Conservation (phyloP, 2,113 vertebrate species). For the Rhinopithecus roxellana region DNA sequence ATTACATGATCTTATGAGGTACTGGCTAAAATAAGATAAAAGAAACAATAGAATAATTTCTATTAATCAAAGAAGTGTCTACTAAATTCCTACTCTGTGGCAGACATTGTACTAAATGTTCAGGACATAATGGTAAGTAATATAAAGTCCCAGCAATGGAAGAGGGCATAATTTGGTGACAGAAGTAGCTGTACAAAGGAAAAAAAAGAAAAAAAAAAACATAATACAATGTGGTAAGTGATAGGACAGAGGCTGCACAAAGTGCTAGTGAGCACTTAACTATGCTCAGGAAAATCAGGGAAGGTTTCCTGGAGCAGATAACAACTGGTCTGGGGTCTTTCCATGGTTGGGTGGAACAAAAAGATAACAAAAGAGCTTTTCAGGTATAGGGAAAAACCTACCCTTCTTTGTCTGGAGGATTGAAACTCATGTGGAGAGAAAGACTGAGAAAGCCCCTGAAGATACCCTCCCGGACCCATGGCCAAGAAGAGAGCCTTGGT, state of each 20-base stretch:
- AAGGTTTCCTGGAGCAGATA: not conserved
- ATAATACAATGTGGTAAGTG: not conserved
- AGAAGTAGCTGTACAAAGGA: not conserved
- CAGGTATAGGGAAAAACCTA: not conserved
- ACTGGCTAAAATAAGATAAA: not conserved
- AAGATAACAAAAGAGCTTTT: not conserved
- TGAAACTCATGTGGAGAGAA: not conserved
- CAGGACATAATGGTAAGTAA: not conserved
- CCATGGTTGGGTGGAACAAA: not conserved
- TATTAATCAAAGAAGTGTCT: not conserved
- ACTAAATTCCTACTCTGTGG: not conserved
- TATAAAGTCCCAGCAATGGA: not conserved
- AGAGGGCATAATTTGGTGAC: not conserved
- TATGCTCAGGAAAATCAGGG: not conserved
- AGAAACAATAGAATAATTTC: not conserved
- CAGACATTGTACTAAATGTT: not conserved
- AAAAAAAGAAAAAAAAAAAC: not conserved
- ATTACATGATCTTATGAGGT: not conserved
- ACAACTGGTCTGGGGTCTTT: not conserved
- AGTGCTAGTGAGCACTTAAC: not conserved
- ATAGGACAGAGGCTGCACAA: not conserved
- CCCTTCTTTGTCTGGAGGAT: not conserved
- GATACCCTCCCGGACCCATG: not conserved
- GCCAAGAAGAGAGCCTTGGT: not conserved
- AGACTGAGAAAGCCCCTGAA: slow-evolving; percentile 31